Base-by-base conservation (phyloP, 2,113 vertebrate species). In the Ovis aries region DNA sequence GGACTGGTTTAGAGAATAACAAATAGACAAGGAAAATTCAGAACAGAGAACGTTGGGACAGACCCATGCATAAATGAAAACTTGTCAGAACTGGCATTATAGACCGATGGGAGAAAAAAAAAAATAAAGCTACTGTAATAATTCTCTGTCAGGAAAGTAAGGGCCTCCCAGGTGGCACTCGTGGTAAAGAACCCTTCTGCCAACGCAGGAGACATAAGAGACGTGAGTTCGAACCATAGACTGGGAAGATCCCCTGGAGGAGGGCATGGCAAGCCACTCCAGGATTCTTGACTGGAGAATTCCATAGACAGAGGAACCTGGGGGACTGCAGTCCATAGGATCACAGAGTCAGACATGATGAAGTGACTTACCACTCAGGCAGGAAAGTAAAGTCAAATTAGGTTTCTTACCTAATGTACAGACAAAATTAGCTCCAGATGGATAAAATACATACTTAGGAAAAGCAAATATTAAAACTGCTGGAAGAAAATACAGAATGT, bases 381-480 rank as follows among this genome's bases (percentile, higher is more conserved):
- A 45, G 10, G 19, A 93, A 88, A 84, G 4, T 55, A 82, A 80
- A 93, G 31, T 86, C 11, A 84, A 74, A 60, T 80, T 91, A 89
- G 27, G 80, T 81, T 92, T 78, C 43, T 90, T 92, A 53, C 15
- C 48, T 92, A 36, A 83, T 64, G n/a, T 11, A 90, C 36, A 77
- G 57, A 57, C 45, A 92, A 91, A 93, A 94, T 89, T 89, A 93
- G 11, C 4, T 89, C n/a, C 29, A 90, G 10, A 10, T 78, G 10
- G 2, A 50, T 89, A 62, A 97, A 95, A 89, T 45, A 60, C 10
- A 88, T 67, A 87, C 7, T 74, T 71, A 45, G 17, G 3, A 86
- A 91, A 96, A 91, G 52, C 52, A 88, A 95, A 88, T 67, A 57
- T 62, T 93, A 81, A 96, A 97, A 93, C 11, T 84, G 8, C 9